These are phyloP conservation scores for Istiophorus platypterus DNA, from an alignment of 2,113 vertebrate species.

Conservation along the genomic window DNA sequence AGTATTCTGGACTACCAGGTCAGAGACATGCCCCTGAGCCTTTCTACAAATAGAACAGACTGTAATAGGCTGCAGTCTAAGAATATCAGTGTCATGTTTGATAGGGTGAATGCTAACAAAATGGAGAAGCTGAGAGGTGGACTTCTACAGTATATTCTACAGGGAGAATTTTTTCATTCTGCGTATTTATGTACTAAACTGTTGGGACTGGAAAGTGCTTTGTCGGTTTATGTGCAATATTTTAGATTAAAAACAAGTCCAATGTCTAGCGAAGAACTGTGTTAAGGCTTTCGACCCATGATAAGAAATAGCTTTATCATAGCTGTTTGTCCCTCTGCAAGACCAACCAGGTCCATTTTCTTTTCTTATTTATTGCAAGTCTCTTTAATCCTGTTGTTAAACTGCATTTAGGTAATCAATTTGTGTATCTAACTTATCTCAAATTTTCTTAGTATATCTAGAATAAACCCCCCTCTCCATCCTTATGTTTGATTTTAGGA, in stretches of 20 bases:
- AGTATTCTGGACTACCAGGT: constrained; percentile 99
- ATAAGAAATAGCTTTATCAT: background rate
- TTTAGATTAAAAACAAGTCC: background rate
- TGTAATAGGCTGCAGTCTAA: constrained; percentile 46
- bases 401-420: background rate
- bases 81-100: constrained; percentile 51
- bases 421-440: background rate
- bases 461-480: background rate
- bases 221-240: constrained; percentile 9
- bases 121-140: background rate
- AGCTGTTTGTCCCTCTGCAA: background rate
- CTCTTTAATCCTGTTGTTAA: constrained; percentile 15
- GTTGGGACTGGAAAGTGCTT: background rate
- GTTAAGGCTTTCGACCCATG: background rate
- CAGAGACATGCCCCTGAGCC: constrained; percentile 65
- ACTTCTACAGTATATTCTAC: constrained; percentile 4
- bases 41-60: constrained; percentile 58
- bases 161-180: constrained; percentile 8
- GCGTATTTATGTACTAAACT: constrained; percentile 7
- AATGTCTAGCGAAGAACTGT: background rate
- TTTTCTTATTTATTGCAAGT: background rate
- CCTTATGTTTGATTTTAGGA: constrained; percentile 83
- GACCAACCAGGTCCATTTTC: background rate
- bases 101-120: constrained; percentile 37
- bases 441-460: background rate